Percentiles rank a stretch among this genome's conserved stretches.
These are phyloP conservation scores for Sericinus montela DNA, from an alignment of 2,888 invertebrate genomes.

Conservation along the genomic window DNA sequence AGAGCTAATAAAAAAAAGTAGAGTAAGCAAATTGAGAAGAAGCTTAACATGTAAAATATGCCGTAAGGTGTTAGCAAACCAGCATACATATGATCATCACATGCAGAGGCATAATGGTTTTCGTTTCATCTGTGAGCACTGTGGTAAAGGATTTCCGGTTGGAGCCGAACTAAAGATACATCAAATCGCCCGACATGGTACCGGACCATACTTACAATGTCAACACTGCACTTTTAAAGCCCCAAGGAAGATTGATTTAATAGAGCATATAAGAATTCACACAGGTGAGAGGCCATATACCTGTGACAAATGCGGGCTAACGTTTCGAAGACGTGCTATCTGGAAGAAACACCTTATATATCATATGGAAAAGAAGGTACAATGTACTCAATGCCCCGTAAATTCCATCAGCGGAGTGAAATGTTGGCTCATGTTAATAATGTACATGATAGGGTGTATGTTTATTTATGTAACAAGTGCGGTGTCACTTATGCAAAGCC, in stretches of 20 bases:
- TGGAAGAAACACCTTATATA: slow-evolving; percentile 63
- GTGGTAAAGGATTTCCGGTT: slow-evolving; percentile 55
- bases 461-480: slow-evolving; percentile 55
- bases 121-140: slow-evolving; percentile 57
- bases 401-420: slow-evolving; percentile 44
- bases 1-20: slow-evolving; percentile 3
- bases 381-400: slow-evolving; percentile 55
- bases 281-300: slow-evolving; percentile 64
- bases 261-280: slow-evolving; percentile 59
- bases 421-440: slow-evolving; percentile 58
- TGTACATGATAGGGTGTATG: slow-evolving; percentile 53
- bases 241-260: slow-evolving; percentile 43
- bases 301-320: slow-evolving; percentile 64
- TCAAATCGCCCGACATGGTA: slow-evolving; percentile 48
- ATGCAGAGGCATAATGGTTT: slow-evolving; percentile 59
- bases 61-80: slow-evolving; percentile 47
- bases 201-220: slow-evolving; percentile 51
- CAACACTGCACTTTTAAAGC: slow-evolving; percentile 58
- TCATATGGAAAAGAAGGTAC: slow-evolving; percentile 55
- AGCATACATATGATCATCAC: slow-evolving; percentile 47
- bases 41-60: slow-evolving; percentile 49
- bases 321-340: slow-evolving; percentile 55
- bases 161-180: slow-evolving; percentile 47
- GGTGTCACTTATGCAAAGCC: slow-evolving; percentile 55
- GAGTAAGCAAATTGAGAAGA: slow-evolving; percentile 8